Conservation (phyloP, 2,888 invertebrate genomes). For the Apamea monoglypha region DNA sequence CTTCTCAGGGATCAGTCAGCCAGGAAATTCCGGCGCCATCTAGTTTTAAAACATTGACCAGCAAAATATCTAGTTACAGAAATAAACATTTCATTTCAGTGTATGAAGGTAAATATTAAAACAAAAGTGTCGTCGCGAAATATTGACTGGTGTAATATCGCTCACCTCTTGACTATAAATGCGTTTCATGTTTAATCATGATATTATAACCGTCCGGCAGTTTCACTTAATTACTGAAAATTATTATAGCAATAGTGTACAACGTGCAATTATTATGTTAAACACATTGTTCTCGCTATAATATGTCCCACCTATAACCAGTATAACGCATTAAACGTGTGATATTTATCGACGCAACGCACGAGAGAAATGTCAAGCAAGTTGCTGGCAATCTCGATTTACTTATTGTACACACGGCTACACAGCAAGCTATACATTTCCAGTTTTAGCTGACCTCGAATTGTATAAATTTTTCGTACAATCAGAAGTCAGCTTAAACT, state of each 20-base stretch:
- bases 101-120: not conserved
- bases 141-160: not conserved
- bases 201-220: constrained; percentile 12
- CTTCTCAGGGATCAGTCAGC: no score
- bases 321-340: not conserved
- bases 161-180: constrained; percentile 13
- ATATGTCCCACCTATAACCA: not conserved
- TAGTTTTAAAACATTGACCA: no score
- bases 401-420: no score
- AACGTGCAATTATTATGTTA: constrained; percentile 20
- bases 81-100: not conserved
- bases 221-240: constrained; percentile 10
- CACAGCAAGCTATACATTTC: no score
- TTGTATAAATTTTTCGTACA: no score
- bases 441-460: no score
- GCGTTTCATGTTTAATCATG: constrained; percentile 12
- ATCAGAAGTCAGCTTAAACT: no score
- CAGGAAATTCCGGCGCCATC: no score
- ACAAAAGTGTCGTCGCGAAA: not conserved
- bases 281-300: constrained; percentile 7
- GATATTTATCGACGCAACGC: not conserved
- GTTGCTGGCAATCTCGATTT: constrained; percentile 9
- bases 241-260: constrained; percentile 11
- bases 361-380: constrained; percentile 30
- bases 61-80: no score